Evolutionary conservation across 1,140 invertebrate species (phyloP), one percentile per base, ranked within the genome.

Genomic region (Lepidurus apus): DNA sequence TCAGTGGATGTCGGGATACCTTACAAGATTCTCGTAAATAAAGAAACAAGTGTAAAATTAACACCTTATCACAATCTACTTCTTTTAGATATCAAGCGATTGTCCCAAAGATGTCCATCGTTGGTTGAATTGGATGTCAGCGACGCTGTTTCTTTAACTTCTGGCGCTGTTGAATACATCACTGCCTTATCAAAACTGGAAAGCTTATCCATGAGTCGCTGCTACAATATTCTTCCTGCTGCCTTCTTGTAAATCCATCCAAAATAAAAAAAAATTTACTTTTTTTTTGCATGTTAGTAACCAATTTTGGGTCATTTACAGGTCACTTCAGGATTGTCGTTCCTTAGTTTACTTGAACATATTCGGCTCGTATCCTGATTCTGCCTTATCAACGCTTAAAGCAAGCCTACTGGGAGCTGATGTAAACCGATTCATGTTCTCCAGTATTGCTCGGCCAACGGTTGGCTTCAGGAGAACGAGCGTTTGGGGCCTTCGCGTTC

Each of bases 51-150:
- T 79, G 10, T 34, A 45, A 44, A 73, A 76, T 77, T 74, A 65
- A 47, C 45, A 73, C 17, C 24, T 42, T 5, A 43, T 7, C 9
- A 74, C 4, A 4, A 76, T 53, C 81, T 75, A 82, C 82, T 82
- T 80, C 80, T 86, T 86, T 45, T 84, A 94, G 93, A 92, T 88
- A 86, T 96, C 17, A 82, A 84, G 13, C 84, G 87, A 47, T 85
- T 95, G 74, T 88, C 90, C 1, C 85, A 84, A 43, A 87, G 89
- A 10, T 95, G 93, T 84, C 88, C 91, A 0, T 85, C 89, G 65
- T 85, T 97, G n/a, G 84, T 91, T 44, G 93, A 95, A 85, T 85
- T 97, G 73, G 94, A 96, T 86, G 83, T 96, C 74, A 95, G 93
- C 77, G 95, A 97, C 85, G 93, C 92, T 80, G 90, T 91, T n/a